Base-by-base conservation (phyloP, 2,888 invertebrate genomes). In the Plagiodera versicolora region DNA sequence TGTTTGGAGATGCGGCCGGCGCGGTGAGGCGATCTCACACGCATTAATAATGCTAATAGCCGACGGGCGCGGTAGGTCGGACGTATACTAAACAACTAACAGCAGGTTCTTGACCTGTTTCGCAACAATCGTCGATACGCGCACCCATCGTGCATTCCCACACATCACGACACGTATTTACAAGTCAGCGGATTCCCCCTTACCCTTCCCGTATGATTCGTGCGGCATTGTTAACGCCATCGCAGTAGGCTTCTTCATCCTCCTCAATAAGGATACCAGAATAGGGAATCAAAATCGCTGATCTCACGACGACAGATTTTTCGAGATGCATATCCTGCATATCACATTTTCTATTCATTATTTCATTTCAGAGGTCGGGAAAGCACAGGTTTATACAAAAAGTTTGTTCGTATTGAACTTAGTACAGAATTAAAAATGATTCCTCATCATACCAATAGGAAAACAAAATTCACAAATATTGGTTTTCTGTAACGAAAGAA, bases 91-190 rank as follows among this genome's bases (percentile, higher is more conserved):
- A 24, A 24, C 24, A 24, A 24, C 24, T 6, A 71, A 69, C 69
- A 65, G 66, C 66, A 74, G 75, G 74, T 75, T 74, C 70, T 74
- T 75, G 75, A 75, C 74, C 75, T 63, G 75, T 74, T 75, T 75
- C 67, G 39, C 39, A 39, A 39, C 39, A 39, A 39, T 14, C 14
- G 71, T 72, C 69, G 67, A 70, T 70, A 69, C 69, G 70, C 70
- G 67, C 68, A 66, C 70, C 70, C 70, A 69, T 70, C 69, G 19
- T 64, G 64, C 66, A 70, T 74, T 74, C 72, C 73, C 74, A 74
- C 73, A 73, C 74, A 73, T 73, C 70, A 70, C 70, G 67, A 65
- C 73, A 72, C 73, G 73, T 72, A 70, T 65, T 58, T 56, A 66
- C 68, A 69, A 67, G 68, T 66, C 67, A 69, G 68, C 68, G 70